Evolutionary conservation across 2,797 vertebrate species (phyloP).

Genomic region (Channallabes apus): DNA sequence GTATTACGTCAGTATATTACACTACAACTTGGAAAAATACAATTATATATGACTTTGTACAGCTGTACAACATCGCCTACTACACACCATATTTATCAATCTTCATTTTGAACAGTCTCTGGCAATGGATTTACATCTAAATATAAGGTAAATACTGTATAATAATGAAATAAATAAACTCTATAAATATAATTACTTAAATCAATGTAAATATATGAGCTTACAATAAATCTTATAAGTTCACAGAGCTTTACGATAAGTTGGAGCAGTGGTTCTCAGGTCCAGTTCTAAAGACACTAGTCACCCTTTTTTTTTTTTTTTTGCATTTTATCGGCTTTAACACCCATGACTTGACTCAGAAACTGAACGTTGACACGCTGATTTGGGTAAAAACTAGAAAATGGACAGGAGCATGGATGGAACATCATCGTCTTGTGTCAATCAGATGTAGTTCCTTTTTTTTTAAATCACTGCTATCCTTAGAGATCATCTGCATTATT

Average conservation of each 20-base stretch:
- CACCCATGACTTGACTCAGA: constrained; percentile 1
- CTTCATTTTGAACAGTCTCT: neutral
- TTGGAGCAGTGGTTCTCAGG: neutral
- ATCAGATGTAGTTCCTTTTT: neutral
- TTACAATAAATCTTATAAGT: constrained; percentile 10
- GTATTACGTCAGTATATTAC: neutral
- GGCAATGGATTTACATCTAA: neutral
- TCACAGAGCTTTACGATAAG: neutral
- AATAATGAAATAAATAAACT: no score
- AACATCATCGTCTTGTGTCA: neutral
- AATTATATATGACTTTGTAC: neutral
- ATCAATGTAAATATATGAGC: neutral
- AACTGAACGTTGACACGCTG: constrained; percentile 18
- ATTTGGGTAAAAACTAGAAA: neutral
- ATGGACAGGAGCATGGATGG: neutral
- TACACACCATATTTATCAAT: neutral
- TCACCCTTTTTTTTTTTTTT: neutral
- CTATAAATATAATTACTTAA: no score
- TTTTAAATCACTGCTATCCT: neutral
- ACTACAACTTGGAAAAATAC: neutral
- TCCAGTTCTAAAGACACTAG: neutral
- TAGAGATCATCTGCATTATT: neutral
- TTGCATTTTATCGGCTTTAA: constrained; percentile 6
- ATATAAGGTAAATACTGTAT: neutral
- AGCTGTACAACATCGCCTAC: neutral